These are phyloP conservation scores for Molossus alvarezi DNA, from an alignment of 2,797 vertebrate genomes.

Conservation along the genomic window DNA sequence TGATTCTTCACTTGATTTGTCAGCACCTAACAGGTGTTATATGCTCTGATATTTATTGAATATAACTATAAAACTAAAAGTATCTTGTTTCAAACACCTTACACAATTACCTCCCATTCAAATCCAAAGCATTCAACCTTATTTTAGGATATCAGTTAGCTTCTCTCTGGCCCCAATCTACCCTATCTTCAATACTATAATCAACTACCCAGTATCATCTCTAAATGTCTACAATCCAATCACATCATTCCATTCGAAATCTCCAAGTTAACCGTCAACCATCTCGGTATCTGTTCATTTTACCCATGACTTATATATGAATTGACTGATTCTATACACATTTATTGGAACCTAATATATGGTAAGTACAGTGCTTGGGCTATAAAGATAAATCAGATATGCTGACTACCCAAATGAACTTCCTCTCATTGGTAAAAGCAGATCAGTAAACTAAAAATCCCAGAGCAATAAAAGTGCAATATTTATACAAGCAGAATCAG, in stretches of 20 bases:
- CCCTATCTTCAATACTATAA: background rate
- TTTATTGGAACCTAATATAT: background rate
- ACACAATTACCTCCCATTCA: background rate
- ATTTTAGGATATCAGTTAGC: background rate
- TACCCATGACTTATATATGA: background rate
- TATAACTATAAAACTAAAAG: background rate
- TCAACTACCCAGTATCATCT: background rate
- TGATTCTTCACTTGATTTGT: background rate
- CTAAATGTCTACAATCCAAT: background rate
- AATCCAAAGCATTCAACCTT: background rate
- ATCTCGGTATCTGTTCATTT: background rate
- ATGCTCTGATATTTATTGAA: background rate
- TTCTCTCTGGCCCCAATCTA: background rate
- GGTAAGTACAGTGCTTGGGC: background rate
- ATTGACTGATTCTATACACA: background rate
- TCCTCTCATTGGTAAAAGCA: background rate
- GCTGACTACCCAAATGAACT: background rate
- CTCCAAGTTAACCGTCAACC: background rate
- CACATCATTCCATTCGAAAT: background rate
- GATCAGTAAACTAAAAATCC: background rate
- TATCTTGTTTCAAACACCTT: background rate
- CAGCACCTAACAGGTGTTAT: background rate
- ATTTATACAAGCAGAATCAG: background rate
- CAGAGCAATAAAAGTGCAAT: background rate
- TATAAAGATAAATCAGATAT: background rate